phyloP scores from a whole-genome alignment of 2,113 vertebrate species.

The Ariopsis seemanni region DNA sequence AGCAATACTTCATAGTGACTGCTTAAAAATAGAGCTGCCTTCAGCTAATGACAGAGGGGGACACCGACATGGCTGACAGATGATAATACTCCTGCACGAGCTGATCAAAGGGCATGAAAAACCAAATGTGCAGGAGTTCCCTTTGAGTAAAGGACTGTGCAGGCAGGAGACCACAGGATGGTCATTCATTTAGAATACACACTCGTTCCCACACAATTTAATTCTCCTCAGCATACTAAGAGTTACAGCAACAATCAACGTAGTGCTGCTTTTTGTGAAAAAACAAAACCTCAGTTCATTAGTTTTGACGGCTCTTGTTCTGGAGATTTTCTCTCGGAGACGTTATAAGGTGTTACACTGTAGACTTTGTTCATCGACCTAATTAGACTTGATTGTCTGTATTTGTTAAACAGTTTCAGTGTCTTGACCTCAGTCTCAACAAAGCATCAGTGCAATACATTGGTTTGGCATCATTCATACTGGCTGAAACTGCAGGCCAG shows the following conservation, averaged over 20 bases:
- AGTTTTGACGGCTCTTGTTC: background rate
- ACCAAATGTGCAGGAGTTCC: conserved; percentile 37
- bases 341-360: background rate
- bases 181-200: conserved; percentile 40
- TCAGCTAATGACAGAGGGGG: conserved; percentile 53
- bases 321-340: conserved; percentile 2
- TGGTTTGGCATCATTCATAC: background rate
- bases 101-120: conserved; percentile 44
- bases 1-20: conserved; percentile 21
- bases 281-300: background rate
- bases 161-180: conserved; percentile 14
- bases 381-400: conserved; percentile 7
- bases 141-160: conserved; percentile 40
- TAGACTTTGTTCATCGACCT: background rate
- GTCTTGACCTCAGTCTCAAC: conserved; percentile 16
- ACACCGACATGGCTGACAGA: conserved; percentile 47
- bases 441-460: conserved; percentile 1
- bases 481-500: background rate
- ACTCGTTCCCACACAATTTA: conserved; percentile 10
- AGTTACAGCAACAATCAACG: background rate
- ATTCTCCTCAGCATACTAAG: background rate
- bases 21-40: conserved; percentile 48
- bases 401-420: background rate
- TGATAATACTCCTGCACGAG: conserved; percentile 48
- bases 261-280: background rate